Evolutionary conservation across 2,888 invertebrate species (phyloP).

Genomic region (Dolomedes plantarius): DNA sequence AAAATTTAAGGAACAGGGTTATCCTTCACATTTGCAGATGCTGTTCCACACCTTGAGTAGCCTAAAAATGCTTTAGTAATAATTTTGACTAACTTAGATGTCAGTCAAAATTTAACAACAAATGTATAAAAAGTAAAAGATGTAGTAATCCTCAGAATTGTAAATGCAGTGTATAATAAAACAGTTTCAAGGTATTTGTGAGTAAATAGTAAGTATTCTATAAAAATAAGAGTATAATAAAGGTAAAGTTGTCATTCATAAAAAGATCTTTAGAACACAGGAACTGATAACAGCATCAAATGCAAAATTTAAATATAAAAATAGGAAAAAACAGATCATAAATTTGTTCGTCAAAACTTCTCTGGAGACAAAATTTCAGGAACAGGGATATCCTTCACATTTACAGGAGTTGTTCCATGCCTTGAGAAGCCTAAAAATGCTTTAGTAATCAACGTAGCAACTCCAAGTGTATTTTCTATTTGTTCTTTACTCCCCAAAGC

Average conservation of each 20-base stretch:
- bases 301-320: too few species aligned
- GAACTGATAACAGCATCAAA: too few species aligned
- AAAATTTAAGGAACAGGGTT: constrained; percentile 34
- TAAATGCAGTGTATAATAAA: too few species aligned
- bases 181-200: too few species aligned
- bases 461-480: constrained; percentile 84
- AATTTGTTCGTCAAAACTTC: background rate
- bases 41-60: constrained; percentile 64
- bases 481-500: constrained; percentile 84
- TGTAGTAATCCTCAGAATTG: too few species aligned
- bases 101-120: too few species aligned
- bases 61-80: constrained; percentile 84
- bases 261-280: too few species aligned
- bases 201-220: too few species aligned
- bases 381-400: constrained; percentile 25
- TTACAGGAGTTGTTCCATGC: constrained; percentile 27
- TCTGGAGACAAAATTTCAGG: too few species aligned
- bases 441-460: constrained; percentile 85
- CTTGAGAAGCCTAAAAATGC: constrained; percentile 80
- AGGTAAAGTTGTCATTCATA: too few species aligned
- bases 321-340: background rate
- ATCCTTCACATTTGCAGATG: constrained; percentile 23
- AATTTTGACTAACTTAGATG: constrained; percentile 86
- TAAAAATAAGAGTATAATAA: too few species aligned
- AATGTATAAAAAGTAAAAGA: too few species aligned